These are phyloP conservation scores for Anthoscopus minutus DNA, from an alignment of 2,113 vertebrate genomes.

Conservation along the genomic window DNA sequence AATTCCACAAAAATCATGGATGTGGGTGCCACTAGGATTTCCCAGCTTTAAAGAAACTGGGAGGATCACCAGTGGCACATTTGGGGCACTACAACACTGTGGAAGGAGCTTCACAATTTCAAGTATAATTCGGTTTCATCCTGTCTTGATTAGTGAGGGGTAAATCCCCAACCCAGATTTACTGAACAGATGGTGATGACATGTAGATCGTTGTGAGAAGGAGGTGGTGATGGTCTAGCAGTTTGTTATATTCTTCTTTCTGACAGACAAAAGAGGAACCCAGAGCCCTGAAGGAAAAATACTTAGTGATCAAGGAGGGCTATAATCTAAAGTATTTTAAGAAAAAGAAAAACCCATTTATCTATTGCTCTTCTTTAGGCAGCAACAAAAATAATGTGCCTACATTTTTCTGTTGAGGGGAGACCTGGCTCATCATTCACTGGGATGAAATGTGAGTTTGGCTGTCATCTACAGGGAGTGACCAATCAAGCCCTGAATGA, in stretches of 20 bases:
- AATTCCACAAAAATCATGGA: not conserved
- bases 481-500: not conserved
- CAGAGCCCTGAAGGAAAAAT: not conserved
- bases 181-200: conserved; percentile 20
- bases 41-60: not conserved
- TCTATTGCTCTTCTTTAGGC: not conserved
- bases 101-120: not conserved
- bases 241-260: conserved; percentile 39
- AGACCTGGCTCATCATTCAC: not conserved
- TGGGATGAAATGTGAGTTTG: not conserved
- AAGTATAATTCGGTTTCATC: not conserved
- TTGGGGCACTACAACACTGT: not conserved
- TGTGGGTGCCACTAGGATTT: not conserved
- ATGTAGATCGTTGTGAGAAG: conserved; percentile 6
- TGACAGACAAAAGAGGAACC: conserved; percentile 44
- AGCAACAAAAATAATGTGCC: not conserved
- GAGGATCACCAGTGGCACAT: not conserved
- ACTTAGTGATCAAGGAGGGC: not conserved
- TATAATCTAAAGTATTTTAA: not conserved
- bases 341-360: not conserved
- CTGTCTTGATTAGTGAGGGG: conserved; percentile 10
- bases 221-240: conserved; percentile 42
- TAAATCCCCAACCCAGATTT: not conserved
- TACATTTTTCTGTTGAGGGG: not conserved
- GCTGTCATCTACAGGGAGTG: not conserved